Evolutionary conservation across 53 echinoderm and acorn worm species (phyloP), one percentile per base, ranked within the genome.

Genomic region (Holothuria leucospilota): DNA sequence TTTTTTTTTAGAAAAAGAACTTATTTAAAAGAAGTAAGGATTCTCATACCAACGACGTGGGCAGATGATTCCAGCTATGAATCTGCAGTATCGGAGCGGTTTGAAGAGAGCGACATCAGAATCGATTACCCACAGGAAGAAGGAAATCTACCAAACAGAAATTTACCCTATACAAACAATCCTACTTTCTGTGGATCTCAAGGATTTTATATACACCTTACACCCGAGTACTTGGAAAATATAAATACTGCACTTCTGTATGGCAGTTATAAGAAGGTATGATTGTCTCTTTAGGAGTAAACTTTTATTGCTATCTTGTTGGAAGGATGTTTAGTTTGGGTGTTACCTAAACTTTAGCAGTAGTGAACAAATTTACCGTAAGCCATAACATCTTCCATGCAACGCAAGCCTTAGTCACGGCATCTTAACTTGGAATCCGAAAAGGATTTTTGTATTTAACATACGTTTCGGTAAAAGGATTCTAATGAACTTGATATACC

Each of bases 91-190:
- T 86, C 74, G 12, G 86, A 86, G 39, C 29, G 74, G 27, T 86
- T 86, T 74, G 86, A 63, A 63, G 40, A 72, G 12, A 86, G 86
- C 20, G 86, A 86, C 28, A 26, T 86, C 25, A 75, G 72, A 51
- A 77, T 86, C 27, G 86, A 86, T 46, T 23, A 49, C 24, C 74
- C 86, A 10, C 59, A 25, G 24, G 64, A 62, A 61, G 74, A 63
- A 30, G 63, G 20, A 63, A 39, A 39, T 2, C 18, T 39, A 18
- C 64, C 51, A 14, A 85, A 74, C 28, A 26, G 58, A 18, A 63
- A 86, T 39, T 38, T 59, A 39, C 86, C 86, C 10, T 86, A 61
- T 52, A 86, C 86, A 20, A 75, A 61, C 63, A 86, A 86, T 29
- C 63, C 72, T 51, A 73, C 74, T 6, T 62, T 41, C 18, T 86